Base-by-base conservation (phyloP, 1,140 invertebrate genomes). In the Dreissena polymorpha region DNA sequence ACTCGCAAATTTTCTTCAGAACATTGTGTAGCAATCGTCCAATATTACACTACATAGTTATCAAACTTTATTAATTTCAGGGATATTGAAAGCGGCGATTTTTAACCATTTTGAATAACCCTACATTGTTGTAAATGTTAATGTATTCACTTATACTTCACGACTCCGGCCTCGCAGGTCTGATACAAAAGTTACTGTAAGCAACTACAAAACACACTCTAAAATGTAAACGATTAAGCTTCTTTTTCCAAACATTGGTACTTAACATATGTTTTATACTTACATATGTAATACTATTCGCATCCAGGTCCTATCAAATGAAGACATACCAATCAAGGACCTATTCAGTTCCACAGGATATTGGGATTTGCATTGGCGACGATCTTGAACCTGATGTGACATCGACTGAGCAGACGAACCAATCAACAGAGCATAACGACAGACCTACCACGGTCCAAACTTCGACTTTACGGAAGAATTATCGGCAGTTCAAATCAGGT, bases 221-320 rank as follows among this genome's bases (percentile, higher is more conserved):
- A 53, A 6, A 13, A 18, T 50, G 23, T 53, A 73, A 8, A 8
- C 14, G 50, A 12, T 53, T 21, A 6, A 12, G 7, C 21, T 10
- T 23, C n/a, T 14, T 67, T 67, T 50, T 10, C 18, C 50, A 10
- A 6, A 12, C 7, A 14, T 53, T 14, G 13, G 5, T 16, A 7
- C 10, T 53, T 55, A n/a, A n/a, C n/a, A n/a, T n/a, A n/a, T n/a
- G n/a, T n/a, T n/a, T n/a, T n/a, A n/a, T n/a, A n/a, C n/a, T n/a
- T n/a, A n/a, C n/a, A n/a, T n/a, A n/a, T n/a, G n/a, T n/a, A n/a
- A n/a, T n/a, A n/a, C n/a, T n/a, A n/a, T n/a, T n/a, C n/a, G 23
- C 10, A 25, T 74, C 21, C 25, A 74, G 72, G 21, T 57, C 72
- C 5, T 74, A 57, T 60, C 72, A 57, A 60, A 74, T 74, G 72